Evolutionary conservation across 2,888 invertebrate species (phyloP).

Genomic region (Notodonta ziczac): DNA sequence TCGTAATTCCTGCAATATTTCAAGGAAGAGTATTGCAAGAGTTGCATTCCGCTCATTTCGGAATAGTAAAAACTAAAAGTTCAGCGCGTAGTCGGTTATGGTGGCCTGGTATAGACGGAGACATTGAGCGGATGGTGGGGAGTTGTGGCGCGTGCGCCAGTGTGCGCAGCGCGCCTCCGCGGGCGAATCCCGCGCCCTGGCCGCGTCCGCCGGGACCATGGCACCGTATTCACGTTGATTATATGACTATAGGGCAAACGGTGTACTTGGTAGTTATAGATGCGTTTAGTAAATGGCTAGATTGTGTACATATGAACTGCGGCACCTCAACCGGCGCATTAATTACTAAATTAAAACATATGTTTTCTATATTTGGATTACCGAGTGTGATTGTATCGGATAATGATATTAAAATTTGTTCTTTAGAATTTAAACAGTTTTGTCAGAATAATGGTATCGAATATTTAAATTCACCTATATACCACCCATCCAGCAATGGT

Average conservation of each 20-base stretch:
- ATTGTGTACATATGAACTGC: conserved; percentile 20
- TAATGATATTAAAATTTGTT: conserved; percentile 29
- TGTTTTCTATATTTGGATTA: conserved; percentile 26
- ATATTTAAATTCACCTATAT: conserved; percentile 31
- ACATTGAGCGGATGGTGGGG: too few relatives aligned
- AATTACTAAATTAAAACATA: conserved; percentile 18
- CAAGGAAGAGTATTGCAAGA: neutral
- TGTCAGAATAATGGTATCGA: conserved; percentile 28
- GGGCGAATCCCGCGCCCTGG: too few relatives aligned
- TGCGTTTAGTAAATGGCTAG: conserved; percentile 27
- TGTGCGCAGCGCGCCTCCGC: too few relatives aligned
- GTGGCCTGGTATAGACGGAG: conserved; percentile 12
- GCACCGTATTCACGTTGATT: conserved; percentile 28
- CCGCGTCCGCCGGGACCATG: conserved; percentile 3
- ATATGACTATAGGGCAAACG: conserved; percentile 19
- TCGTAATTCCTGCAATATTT: too few relatives aligned
- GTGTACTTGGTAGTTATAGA: conserved; percentile 23
- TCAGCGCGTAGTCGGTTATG: conserved; percentile 17
- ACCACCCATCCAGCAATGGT: conserved; percentile 23
- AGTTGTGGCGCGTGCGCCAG: too few relatives aligned
- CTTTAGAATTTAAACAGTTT: conserved; percentile 22
- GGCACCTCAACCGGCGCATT: conserved; percentile 17
- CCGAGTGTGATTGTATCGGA: conserved; percentile 19
- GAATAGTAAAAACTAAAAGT: neutral
- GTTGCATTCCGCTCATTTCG: neutral